Evolutionary conservation across 2,888 invertebrate species (phyloP).

Genomic region (Agriopis leucophaearia): DNA sequence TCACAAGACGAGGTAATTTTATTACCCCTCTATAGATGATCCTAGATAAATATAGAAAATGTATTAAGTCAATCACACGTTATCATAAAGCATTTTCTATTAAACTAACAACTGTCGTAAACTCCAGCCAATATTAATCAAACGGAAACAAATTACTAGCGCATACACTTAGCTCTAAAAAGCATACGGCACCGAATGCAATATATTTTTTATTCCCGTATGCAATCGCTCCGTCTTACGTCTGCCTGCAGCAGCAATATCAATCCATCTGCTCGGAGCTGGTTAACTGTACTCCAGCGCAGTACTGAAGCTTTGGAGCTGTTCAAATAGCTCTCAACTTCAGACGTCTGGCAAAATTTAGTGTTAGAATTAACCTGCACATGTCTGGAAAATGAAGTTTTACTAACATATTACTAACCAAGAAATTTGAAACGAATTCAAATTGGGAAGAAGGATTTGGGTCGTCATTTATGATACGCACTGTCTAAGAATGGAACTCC

Average conservation of each 20-base stretch:
- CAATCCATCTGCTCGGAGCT: slow-evolving; percentile 82
- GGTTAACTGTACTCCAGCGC: neutral
- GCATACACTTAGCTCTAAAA: slow-evolving; percentile 32
- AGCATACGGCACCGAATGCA: slow-evolving; percentile 54
- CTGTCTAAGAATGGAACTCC: no score
- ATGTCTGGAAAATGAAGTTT: no score
- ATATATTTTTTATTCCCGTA: slow-evolving; percentile 70
- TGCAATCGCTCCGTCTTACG: slow-evolving; percentile 84
- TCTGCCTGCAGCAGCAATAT: slow-evolving; percentile 83
- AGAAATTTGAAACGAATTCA: no score
- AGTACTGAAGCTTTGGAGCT: slow-evolving; percentile 2
- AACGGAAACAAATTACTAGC: slow-evolving; percentile 27
- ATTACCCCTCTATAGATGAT: no score
- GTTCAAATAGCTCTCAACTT: neutral
- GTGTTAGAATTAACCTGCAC: neutral
- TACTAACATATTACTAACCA: no score
- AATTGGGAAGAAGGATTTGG: no score
- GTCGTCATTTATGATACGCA: no score
- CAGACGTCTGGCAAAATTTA: neutral
- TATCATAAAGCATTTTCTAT: neutral
- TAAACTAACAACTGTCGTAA: neutral
- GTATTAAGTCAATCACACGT: neutral
- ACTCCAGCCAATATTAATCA: slow-evolving; percentile 20
- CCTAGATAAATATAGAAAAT: no score
- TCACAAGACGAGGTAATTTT: no score